Conservation (phyloP, 1,140 invertebrate species). For the Matsumurasca onukii region DNA sequence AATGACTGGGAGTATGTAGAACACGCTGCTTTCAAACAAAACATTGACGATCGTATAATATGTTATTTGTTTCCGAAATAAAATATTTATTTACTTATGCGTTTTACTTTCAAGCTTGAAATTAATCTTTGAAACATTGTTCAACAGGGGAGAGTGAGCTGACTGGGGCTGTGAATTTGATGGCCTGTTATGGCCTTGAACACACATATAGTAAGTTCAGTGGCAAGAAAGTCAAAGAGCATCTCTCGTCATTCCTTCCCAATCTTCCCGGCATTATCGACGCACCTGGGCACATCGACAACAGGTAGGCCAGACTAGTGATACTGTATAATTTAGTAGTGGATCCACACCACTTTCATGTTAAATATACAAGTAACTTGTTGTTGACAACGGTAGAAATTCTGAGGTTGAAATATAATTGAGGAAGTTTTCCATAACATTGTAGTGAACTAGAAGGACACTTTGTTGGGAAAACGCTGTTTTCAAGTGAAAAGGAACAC, state of each 20-base stretch:
- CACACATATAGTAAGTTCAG: slow-evolving; percentile 98
- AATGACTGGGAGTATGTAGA: too few species aligned
- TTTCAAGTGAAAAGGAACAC: too few species aligned
- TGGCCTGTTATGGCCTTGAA: slow-evolving; percentile 93
- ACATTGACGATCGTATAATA: too few species aligned
- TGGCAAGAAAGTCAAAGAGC: slow-evolving; percentile 96
- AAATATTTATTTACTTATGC: neutral
- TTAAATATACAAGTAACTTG: too few species aligned
- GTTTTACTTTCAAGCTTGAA: neutral
- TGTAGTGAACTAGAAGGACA: too few species aligned
- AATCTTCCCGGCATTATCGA: slow-evolving; percentile 94
- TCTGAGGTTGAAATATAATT: too few species aligned
- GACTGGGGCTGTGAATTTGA: slow-evolving; percentile 95
- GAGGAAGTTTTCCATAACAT: too few species aligned
- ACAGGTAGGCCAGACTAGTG: slow-evolving; percentile 56
- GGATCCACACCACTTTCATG: too few species aligned
- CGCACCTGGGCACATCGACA: slow-evolving; percentile 73
- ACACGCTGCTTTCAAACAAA: too few species aligned
- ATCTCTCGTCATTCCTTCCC: slow-evolving; percentile 91
- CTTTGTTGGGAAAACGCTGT: too few species aligned
- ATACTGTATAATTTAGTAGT: neutral
- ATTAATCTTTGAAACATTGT: neutral
- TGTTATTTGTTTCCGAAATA: too few species aligned
- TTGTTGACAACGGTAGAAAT: too few species aligned
- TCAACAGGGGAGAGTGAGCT: slow-evolving; percentile 81